Percentiles rank a stretch among this genome's conserved stretches.
phyloP scores from a whole-genome alignment of 2,888 invertebrate genomes.

The Andricus curvator region DNA sequence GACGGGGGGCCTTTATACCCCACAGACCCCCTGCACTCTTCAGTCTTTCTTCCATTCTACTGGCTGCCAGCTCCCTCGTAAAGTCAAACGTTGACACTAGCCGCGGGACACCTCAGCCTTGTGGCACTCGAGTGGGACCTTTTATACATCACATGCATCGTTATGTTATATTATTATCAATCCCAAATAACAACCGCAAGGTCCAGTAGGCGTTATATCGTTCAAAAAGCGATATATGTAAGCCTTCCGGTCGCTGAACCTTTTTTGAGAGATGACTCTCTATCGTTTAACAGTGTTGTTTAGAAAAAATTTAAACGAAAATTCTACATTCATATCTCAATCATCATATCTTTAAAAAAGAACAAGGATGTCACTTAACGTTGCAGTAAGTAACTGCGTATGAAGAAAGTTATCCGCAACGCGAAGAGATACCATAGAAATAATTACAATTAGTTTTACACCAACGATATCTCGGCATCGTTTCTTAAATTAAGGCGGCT shows the following conservation, averaged over 20 bases:
- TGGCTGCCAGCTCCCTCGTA: conserved; percentile 74
- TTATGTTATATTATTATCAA: conserved; percentile 32
- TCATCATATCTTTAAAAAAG: no score
- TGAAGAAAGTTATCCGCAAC: no score
- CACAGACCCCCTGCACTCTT: conserved; percentile 69
- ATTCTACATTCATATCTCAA: no score
- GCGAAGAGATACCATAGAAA: no score
- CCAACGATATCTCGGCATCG: conserved; percentile 51
- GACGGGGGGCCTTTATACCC: conserved; percentile 75
- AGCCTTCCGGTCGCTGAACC: neutral
- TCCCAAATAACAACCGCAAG: conserved; percentile 18
- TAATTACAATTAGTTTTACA: no score
- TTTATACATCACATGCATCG: conserved; percentile 23
- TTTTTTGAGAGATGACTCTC: neutral
- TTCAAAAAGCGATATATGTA: neutral
- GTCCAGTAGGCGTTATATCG: conserved; percentile 24
- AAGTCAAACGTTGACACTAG: conserved; percentile 77
- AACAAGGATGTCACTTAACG: no score
- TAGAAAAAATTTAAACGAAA: no score
- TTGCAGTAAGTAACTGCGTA: no score
- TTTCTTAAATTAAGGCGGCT: conserved; percentile 69
- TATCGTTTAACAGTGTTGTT: neutral
- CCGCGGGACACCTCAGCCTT: conserved; percentile 67
- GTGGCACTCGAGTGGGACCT: conserved; percentile 2
- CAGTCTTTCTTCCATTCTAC: conserved; percentile 66